A percentile compares a stretch with the other conserved stretches of the same genome.
Evolutionary conservation across 2,113 vertebrate species (phyloP).

Genomic region (Gymnocephalus cernua): DNA sequence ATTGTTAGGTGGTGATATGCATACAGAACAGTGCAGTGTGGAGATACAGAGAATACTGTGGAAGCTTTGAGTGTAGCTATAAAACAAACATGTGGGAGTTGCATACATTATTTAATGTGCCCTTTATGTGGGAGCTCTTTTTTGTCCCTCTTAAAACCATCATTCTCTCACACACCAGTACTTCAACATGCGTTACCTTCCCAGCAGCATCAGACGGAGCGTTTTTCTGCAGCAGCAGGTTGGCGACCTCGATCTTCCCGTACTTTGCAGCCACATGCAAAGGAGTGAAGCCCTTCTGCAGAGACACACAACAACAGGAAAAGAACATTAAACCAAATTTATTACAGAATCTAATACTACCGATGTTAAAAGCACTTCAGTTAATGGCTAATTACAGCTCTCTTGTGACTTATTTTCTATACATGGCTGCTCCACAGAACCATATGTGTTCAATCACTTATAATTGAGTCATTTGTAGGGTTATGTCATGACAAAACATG

Average conservation of each 20-base stretch:
- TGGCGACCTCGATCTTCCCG: conserved; percentile 96
- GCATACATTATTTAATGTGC: neutral
- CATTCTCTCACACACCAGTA: neutral
- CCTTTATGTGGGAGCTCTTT: neutral
- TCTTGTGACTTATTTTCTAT: neutral
- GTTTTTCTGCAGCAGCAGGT: conserved; percentile 93
- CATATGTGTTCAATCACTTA: conserved; percentile 23
- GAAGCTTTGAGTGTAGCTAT: neutral
- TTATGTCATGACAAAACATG: conserved; percentile 43
- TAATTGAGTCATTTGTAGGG: conserved; percentile 1
- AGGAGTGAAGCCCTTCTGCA: conserved; percentile 98
- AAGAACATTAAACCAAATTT: neutral
- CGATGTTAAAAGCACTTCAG: neutral
- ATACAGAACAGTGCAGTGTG: neutral
- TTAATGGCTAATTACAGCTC: neutral
- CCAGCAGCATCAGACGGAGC: conserved; percentile 94
- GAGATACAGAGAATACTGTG: neutral
- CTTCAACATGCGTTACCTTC: conserved; percentile 86
- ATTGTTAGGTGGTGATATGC: conserved; percentile 41
- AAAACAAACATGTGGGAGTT: conserved; percentile 10
- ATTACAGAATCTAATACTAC: neutral
- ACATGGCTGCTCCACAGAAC: neutral
- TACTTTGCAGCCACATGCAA: conserved; percentile 98
- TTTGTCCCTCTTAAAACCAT: neutral
- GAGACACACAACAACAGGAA: neutral